phyloP scores from a whole-genome alignment of 2,113 vertebrate species.

The Brachypodius melanocephalos region DNA sequence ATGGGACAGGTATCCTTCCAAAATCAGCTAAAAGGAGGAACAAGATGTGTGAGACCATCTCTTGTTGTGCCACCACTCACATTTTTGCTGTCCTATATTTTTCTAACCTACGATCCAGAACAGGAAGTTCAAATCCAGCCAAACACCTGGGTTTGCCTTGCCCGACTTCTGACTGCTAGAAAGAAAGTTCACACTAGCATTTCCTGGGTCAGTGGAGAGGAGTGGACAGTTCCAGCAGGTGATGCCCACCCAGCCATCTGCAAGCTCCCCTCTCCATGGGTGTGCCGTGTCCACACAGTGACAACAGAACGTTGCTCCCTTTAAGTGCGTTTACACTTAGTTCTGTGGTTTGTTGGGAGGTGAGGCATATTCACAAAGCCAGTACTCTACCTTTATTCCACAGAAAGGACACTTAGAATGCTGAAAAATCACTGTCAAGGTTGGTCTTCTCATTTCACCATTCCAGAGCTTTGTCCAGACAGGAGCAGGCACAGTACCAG shows the following conservation, averaged over 20 bases:
- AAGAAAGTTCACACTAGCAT: background rate
- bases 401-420: background rate
- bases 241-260: background rate
- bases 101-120: background rate
- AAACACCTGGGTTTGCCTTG: background rate
- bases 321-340: background rate
- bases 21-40: background rate
- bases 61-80: background rate
- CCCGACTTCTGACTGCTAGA: background rate
- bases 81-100: background rate
- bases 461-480: background rate
- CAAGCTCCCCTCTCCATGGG: background rate
- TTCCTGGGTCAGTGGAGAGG: background rate
- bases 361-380: background rate
- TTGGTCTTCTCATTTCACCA: background rate
- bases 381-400: background rate
- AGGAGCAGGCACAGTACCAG: background rate
- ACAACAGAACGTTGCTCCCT: background rate
- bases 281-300: fast-evolving
- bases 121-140: background rate
- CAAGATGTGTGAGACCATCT: background rate
- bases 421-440: background rate
- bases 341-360: background rate
- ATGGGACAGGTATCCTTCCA: background rate
- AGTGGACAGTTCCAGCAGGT: background rate